Evolutionary conservation across 2,797 vertebrate genomes (phyloP).

Genomic region (Melanotaenia pygmaea): DNA sequence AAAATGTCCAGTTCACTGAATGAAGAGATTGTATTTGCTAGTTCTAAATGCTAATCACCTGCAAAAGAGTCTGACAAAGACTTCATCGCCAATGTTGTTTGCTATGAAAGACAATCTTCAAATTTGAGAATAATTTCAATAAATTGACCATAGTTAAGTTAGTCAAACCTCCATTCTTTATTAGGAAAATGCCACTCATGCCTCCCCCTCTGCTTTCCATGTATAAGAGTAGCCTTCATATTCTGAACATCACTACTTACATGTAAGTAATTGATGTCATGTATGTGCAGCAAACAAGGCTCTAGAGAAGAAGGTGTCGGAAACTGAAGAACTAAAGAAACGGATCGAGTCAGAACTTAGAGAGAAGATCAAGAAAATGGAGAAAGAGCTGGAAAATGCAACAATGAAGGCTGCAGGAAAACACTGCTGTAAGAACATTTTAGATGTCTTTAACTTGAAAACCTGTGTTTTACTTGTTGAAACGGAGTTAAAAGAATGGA

Average conservation of each 20-base stretch:
- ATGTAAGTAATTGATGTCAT: constrained; percentile 1
- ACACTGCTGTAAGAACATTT: constrained; percentile 88
- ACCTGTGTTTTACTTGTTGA: neutral
- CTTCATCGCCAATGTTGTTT: neutral
- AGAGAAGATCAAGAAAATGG: constrained; percentile 90
- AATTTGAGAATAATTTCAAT: neutral
- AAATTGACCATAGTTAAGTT: neutral
- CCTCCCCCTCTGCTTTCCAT: neutral
- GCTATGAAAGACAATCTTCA: neutral
- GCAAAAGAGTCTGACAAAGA: neutral
- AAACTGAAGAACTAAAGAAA: constrained; percentile 83
- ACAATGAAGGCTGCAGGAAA: constrained; percentile 87
- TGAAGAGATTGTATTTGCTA: accelerated
- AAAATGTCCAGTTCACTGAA: neutral
- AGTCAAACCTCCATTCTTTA: neutral
- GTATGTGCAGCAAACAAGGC: constrained; percentile 85
- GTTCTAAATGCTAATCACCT: neutral
- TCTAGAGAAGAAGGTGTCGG: constrained; percentile 86
- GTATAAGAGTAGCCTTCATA: neutral
- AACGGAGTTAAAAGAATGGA: neutral
- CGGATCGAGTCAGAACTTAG: constrained; percentile 86
- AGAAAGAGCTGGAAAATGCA: constrained; percentile 93
- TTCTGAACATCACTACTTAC: neutral
- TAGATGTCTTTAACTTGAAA: neutral
- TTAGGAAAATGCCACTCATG: neutral